Evolutionary conservation across 2,888 invertebrate genomes (phyloP).

Genomic region (Cosmia trapezina): DNA sequence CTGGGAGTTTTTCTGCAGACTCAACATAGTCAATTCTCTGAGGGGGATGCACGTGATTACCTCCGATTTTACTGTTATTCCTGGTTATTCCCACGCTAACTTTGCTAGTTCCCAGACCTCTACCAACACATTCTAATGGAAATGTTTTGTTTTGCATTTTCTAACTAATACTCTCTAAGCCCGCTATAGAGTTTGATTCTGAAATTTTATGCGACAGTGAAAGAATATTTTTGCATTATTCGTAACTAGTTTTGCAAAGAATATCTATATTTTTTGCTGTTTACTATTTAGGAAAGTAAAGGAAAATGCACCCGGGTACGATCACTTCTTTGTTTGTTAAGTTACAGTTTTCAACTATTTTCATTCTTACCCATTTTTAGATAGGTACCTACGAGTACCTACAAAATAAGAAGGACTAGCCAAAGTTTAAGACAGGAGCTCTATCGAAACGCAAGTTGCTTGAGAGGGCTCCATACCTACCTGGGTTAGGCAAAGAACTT

Average conservation of each 20-base stretch:
- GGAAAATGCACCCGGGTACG: constrained; percentile 11
- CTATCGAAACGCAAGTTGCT: background rate
- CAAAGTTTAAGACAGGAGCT: background rate
- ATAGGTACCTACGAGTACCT: too few relatives aligned
- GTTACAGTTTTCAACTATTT: background rate
- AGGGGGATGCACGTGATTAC: constrained; percentile 32
- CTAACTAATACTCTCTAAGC: constrained; percentile 46
- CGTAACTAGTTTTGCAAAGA: constrained; percentile 26
- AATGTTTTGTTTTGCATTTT: constrained; percentile 69
- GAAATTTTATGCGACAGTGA: constrained; percentile 13
- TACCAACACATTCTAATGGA: constrained; percentile 68
- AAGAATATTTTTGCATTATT: constrained; percentile 37
- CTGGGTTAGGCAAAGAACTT: too few relatives aligned
- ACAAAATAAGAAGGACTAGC: background rate
- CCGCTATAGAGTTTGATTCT: constrained; percentile 26
- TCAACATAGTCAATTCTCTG: background rate
- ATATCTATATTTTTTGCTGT: constrained; percentile 28
- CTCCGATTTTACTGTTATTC: constrained; percentile 33
- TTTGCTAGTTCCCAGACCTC: constrained; percentile 43
- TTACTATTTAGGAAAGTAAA: constrained; percentile 24
- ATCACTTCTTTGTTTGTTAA: background rate
- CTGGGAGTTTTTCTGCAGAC: background rate
- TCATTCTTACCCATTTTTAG: background rate
- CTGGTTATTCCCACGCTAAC: constrained; percentile 39
- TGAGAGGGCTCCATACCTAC: background rate